Evolutionary conservation across 2,888 invertebrate species (phyloP).

Genomic region (Diploptera punctata): DNA sequence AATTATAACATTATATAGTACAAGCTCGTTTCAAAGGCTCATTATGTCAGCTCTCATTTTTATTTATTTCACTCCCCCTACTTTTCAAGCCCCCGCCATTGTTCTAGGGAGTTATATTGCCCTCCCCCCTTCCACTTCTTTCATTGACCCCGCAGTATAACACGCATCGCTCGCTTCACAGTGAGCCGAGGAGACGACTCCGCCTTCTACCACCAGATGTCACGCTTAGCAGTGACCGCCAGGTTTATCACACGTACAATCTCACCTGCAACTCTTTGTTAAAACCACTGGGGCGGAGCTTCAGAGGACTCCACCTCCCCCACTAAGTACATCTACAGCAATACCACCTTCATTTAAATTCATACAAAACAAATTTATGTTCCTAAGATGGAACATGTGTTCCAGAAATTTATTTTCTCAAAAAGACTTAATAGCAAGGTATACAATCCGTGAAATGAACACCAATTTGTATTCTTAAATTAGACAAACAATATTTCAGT

Average conservation of each 20-base stretch:
- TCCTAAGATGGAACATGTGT: background rate
- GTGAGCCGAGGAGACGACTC: conserved; percentile 18
- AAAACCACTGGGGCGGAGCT: conserved; percentile 30
- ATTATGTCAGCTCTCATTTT: conserved; percentile 23
- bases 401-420: background rate
- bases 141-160: background rate
- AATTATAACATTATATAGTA: conserved; percentile 27
- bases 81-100: conserved; percentile 37
- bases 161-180: conserved; percentile 11
- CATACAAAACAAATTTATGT: no score
- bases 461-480: no score
- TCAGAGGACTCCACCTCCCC: conserved; percentile 22
- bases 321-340: conserved; percentile 27
- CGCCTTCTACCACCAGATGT: conserved; percentile 37
- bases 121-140: conserved; percentile 1
- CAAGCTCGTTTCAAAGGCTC: conserved; percentile 11
- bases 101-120: conserved; percentile 23
- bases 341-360: background rate
- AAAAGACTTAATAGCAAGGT: no score
- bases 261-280: conserved; percentile 39
- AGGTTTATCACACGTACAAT: conserved; percentile 39
- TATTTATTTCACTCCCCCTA: conserved; percentile 7
- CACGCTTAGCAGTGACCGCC: conserved; percentile 35
- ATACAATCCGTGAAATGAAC: no score
- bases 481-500: no score